Percentiles rank a stretch among this genome's conserved stretches.
phyloP scores from a whole-genome alignment of 1,140 invertebrate species.

The Thaumatotibia leucotreta region DNA sequence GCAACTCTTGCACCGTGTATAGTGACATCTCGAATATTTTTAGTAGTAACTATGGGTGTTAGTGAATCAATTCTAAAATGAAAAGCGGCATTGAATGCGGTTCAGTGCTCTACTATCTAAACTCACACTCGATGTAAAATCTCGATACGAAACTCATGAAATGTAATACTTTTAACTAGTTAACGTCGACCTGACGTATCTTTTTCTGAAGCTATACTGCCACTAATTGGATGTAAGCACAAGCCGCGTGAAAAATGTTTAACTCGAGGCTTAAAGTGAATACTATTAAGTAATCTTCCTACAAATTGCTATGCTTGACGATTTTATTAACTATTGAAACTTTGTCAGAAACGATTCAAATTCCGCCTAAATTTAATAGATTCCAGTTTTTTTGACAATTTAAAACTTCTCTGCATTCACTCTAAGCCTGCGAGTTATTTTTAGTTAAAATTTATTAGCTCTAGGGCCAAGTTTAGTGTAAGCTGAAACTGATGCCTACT shows the following conservation, averaged over 20 bases:
- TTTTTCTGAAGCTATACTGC: conserved; percentile 5
- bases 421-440: conserved; percentile 1
- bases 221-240: conserved; percentile 6
- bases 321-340: neutral
- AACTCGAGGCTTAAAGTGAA: neutral
- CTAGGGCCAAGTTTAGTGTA: conserved; percentile 33
- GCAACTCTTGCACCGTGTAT: neutral
- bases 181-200: neutral
- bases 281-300: neutral
- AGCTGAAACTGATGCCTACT: conserved; percentile 34
- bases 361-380: neutral
- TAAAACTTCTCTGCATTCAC: neutral
- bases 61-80: neutral
- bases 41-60: neutral
- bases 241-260: neutral
- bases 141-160: neutral
- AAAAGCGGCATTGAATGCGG: neutral
- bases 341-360: neutral
- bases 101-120: neutral
- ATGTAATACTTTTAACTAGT: neutral
- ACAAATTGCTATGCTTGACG: neutral
- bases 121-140: neutral
- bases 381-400: neutral
- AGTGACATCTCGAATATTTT: neutral
- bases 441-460: conserved; percentile 63